Percentiles rank a stretch among this genome's conserved stretches.
These are phyloP conservation scores for Takifugu flavidus DNA, from an alignment of 2,113 vertebrate genomes.

Conservation along the genomic window DNA sequence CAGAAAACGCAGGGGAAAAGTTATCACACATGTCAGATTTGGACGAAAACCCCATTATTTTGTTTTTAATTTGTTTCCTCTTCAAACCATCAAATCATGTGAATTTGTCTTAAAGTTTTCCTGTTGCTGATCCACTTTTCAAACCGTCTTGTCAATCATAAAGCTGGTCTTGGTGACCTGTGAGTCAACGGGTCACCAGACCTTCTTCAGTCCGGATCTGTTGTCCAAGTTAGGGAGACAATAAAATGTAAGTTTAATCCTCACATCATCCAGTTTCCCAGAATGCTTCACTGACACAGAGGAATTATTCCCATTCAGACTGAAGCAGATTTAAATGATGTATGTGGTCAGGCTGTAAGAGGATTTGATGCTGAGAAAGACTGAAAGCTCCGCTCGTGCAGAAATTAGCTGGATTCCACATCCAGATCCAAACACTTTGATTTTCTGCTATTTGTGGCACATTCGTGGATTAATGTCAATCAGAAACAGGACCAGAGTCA, in stretches of 20 bases:
- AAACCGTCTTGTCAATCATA: background rate
- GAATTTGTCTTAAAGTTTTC: too few species aligned
- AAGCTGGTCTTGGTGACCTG: too few species aligned
- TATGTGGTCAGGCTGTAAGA: constrained; percentile 67
- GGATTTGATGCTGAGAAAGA: constrained; percentile 72
- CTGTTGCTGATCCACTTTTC: too few species aligned
- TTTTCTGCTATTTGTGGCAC: background rate
- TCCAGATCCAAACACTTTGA: background rate
- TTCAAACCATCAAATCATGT: background rate
- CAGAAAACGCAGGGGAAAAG: background rate
- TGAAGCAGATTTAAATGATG: constrained; percentile 26
- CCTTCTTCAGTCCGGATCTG: background rate
- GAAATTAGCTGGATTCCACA: constrained; percentile 51
- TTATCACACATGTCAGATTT: background rate
- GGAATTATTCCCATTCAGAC: constrained; percentile 11
- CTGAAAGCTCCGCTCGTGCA: constrained; percentile 40
- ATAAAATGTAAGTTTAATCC: constrained; percentile 42
- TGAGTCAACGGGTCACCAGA: too few species aligned
- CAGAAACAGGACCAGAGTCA: background rate
- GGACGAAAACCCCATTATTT: too few species aligned
- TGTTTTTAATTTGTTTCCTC: background rate
- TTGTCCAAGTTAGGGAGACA: constrained; percentile 21
- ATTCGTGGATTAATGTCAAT: background rate
- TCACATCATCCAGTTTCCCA: constrained; percentile 44
- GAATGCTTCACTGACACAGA: constrained; percentile 22